Evolutionary conservation across 2,113 vertebrate genomes (phyloP).

Genomic region (Albula goreensis): DNA sequence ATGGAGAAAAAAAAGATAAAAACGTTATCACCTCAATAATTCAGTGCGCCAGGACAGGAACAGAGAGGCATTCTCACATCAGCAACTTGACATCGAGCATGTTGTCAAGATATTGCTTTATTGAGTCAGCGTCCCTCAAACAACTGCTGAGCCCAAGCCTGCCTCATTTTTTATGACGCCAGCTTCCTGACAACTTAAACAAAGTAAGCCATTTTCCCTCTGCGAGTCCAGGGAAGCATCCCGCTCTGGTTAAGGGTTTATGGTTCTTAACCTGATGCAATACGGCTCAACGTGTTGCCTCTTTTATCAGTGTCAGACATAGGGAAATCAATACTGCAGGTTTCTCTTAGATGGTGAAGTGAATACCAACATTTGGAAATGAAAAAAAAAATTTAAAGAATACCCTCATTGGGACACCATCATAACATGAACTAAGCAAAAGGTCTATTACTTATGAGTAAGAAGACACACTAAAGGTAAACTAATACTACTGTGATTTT

Average conservation of each 20-base stretch:
- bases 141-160: not conserved
- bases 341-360: not conserved
- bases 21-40: too few relatives aligned
- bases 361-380: not conserved
- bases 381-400: not conserved
- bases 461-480: not conserved
- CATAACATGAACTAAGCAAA: not conserved
- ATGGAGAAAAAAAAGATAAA: too few relatives aligned
- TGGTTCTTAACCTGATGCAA: not conserved
- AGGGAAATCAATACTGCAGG: not conserved
- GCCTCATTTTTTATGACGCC: not conserved
- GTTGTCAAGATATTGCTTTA: not conserved
- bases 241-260: not conserved
- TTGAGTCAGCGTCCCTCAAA: constrained; percentile 12
- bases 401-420: not conserved
- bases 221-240: not conserved
- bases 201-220: constrained; percentile 8
- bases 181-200: constrained; percentile 15
- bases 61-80: not conserved
- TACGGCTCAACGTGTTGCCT: not conserved
- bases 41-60: not conserved
- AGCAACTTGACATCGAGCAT: not conserved
- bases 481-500: not conserved
- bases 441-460: not conserved
- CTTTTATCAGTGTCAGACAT: not conserved